These are phyloP conservation scores for Carassius auratus DNA, from an alignment of 2,113 vertebrate genomes.

Conservation along the genomic window DNA sequence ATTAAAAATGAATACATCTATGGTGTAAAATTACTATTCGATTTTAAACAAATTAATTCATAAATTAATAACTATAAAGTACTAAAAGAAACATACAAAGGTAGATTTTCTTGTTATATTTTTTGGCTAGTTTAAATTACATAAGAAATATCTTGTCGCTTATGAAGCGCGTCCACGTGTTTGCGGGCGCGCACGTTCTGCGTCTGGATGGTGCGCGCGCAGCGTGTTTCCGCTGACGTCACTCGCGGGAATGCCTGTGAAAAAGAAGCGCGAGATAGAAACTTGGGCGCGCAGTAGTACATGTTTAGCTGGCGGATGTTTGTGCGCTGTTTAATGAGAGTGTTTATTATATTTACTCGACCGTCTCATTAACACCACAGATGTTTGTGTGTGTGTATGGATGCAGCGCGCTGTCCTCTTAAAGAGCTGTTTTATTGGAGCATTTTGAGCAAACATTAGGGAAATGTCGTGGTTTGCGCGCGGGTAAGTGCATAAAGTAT, in stretches of 20 bases:
- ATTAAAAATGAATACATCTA: too few relatives aligned
- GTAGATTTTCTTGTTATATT: too few relatives aligned
- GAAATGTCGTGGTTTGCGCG: slow-evolving; percentile 79
- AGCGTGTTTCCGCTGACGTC: slow-evolving; percentile 58
- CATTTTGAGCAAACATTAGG: slow-evolving; percentile 47
- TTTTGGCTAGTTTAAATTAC: not conserved
- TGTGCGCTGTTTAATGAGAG: not conserved
- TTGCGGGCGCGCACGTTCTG: not conserved
- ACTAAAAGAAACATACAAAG: not conserved
- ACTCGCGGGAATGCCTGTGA: slow-evolving; percentile 50
- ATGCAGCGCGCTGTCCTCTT: slow-evolving; percentile 14
- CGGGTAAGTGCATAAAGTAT: slow-evolving; percentile 66
- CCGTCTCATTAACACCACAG: not conserved
- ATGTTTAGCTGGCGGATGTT: not conserved
- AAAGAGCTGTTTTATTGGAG: slow-evolving; percentile 2
- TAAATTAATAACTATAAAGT: not conserved
- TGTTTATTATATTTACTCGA: not conserved
- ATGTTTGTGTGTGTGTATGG: not conserved
- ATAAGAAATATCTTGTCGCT: not conserved
- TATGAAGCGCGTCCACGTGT: not conserved
- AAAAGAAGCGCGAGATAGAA: slow-evolving; percentile 77
- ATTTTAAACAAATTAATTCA: too few relatives aligned
- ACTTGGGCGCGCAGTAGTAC: slow-evolving; percentile 68
- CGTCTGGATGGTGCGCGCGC: slow-evolving; percentile 52
- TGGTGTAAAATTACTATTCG: too few relatives aligned